Base-by-base conservation (phyloP, 2,888 invertebrate genomes). In the Lordiphosa fenestrarum region DNA sequence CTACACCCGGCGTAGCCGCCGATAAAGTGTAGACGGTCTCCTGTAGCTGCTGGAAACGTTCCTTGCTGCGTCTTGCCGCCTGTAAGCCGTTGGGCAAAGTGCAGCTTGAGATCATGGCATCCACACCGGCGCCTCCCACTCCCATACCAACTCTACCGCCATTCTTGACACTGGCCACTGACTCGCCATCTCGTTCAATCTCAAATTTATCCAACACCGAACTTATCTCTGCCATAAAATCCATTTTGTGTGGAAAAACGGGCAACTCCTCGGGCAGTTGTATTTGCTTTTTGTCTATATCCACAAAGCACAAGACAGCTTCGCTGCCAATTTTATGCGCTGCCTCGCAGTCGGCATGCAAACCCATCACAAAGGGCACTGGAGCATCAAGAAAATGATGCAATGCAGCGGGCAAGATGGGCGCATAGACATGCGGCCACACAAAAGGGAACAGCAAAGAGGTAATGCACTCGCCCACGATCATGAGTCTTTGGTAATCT, bases 381-480 rank as follows among this genome's bases (percentile, higher is more conserved):
- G 99, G 99, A 4, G 99, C 99, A 90, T 99, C 99, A 44, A 99
- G 92, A 90, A 99, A 99, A 88, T 98, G 98, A 89, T 96, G 95
- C 64, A 98, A 91, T 13, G 96, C 95, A 48, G 98, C 96, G 1
- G 99, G 99, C 80, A 99, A 91, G 86, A 99, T 98, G 25, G 99
- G 99, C 61, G 99, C 99, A 90, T 99, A 99, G 3, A 99, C 98
- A 89, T 99, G 98, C 51, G 98, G 98, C 99, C 99, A 99, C 23
- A 94, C 92, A 88, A 99, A 99, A 1, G 99, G 99, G 85, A 98
- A 95, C 37, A 98, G 91, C 21, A 99, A 91, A 0, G 96, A 92
- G 3, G 95, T 95, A 74, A 98, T 93, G 81, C 97, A 95, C 90
- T 99, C 99, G 4, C 98, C 96, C 12, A 99, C 97, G 68, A 98